A percentile compares a stretch with the other conserved stretches of the same genome.
These are phyloP conservation scores for Pleuronectes platessa DNA, from an alignment of 2,113 vertebrate species.

Conservation along the genomic window DNA sequence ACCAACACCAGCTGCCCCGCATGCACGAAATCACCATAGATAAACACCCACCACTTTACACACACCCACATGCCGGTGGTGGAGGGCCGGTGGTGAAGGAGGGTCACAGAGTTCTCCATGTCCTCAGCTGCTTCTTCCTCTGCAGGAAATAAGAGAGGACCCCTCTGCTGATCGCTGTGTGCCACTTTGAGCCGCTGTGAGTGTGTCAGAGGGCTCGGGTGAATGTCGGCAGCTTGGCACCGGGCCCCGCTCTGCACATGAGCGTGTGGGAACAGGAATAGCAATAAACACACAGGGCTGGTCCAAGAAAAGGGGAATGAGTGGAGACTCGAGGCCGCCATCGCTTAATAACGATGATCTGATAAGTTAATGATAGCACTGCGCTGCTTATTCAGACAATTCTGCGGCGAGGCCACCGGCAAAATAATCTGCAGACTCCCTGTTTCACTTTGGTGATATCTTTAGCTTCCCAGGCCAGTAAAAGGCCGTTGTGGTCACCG, in stretches of 20 bases:
- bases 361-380: background rate
- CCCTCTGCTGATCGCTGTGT: constrained; percentile 29
- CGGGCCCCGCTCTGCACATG: background rate
- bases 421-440: background rate
- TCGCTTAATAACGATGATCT: background rate
- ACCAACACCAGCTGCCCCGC: constrained; percentile 68
- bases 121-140: constrained; percentile 48
- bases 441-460: background rate
- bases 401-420: background rate
- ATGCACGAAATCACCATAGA: background rate
- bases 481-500: background rate
- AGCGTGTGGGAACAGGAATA: constrained; percentile 37
- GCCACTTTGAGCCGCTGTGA: constrained; percentile 14
- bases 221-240: constrained; percentile 58
- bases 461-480: background rate
- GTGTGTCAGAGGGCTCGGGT: constrained; percentile 41
- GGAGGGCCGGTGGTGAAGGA: constrained; percentile 8
- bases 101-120: constrained; percentile 65
- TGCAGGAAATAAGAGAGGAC: constrained; percentile 43
- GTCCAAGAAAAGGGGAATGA: background rate
- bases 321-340: background rate
- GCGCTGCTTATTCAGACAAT: background rate
- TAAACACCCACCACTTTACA: background rate
- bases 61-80: constrained; percentile 45
- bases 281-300: constrained; percentile 14